Conservation (phyloP, 1,140 invertebrate species). For the Patella vulgata region DNA sequence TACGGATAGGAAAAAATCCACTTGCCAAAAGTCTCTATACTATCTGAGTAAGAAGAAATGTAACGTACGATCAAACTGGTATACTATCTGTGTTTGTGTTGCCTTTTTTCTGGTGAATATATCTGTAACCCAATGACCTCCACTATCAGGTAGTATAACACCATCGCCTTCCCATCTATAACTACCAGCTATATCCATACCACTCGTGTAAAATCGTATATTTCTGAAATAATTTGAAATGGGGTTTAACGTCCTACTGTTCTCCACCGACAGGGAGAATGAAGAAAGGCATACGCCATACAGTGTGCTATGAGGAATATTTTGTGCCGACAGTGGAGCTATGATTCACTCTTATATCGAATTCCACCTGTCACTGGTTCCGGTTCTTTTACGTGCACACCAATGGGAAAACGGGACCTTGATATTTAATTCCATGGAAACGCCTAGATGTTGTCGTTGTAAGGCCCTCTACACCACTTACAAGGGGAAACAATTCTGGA, state of each 20-base stretch:
- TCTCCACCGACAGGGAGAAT: no score
- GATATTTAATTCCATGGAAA: no score
- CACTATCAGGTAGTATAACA: no score
- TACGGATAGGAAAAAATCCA: no score
- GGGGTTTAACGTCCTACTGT: background rate
- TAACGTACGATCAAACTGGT: constrained; percentile 4
- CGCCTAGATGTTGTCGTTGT: no score
- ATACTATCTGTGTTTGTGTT: background rate
- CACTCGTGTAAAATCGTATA: constrained; percentile 45
- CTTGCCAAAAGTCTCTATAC: no score
- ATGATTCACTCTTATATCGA: background rate
- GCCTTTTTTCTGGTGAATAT: background rate
- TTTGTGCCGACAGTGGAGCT: no score
- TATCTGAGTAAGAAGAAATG: no score
- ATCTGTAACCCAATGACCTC: constrained; percentile 5
- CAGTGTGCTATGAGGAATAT: background rate
- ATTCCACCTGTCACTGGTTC: background rate
- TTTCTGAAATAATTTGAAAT: constrained; percentile 5
- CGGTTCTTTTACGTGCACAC: background rate
- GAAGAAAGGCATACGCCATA: no score
- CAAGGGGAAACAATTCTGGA: no score
- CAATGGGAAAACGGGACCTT: background rate
- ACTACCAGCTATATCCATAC: constrained; percentile 20
- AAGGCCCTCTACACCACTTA: no score
- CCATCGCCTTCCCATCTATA: constrained; percentile 46